Percentiles rank a stretch among this genome's conserved stretches.
Conservation (phyloP, 35 echinoderm and acorn worm species). For the Hemicentrotus pulcherrimus region DNA sequence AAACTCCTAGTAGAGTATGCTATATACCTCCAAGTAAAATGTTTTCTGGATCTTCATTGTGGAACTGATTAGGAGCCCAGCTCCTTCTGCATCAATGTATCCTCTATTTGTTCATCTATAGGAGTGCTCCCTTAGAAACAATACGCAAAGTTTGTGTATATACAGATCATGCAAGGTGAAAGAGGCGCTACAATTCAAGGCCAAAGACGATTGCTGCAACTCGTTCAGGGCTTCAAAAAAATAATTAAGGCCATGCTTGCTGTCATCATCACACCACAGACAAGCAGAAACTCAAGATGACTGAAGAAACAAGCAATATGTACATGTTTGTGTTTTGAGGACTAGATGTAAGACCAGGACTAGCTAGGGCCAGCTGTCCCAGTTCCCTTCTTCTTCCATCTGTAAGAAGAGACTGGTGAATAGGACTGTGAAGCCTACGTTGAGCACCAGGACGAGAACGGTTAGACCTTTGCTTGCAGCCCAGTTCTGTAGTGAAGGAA, state of each 20-base stretch:
- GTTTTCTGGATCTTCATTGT: background rate
- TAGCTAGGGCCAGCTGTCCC: slow-evolving; percentile 42
- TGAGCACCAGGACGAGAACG: slow-evolving; percentile 87
- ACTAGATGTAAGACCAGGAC: background rate
- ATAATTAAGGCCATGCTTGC: slow-evolving; percentile 1
- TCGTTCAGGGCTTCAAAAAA: background rate
- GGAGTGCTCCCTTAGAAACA: background rate
- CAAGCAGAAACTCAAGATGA: background rate
- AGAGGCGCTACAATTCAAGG: background rate
- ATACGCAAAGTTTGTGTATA: background rate
- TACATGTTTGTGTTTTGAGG: background rate
- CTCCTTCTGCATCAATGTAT: background rate
- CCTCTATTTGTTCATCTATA: background rate
- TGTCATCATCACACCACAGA: background rate
- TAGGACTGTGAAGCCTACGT: slow-evolving; percentile 90
- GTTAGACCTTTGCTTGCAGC: slow-evolving; percentile 89
- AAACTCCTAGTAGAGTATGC: background rate
- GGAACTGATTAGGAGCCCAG: background rate
- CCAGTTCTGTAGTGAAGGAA: slow-evolving; percentile 69
- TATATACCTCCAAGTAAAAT: slow-evolving; percentile 2
- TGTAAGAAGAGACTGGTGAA: slow-evolving; percentile 95
- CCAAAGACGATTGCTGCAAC: background rate
- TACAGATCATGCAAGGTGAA: slow-evolving; percentile 17
- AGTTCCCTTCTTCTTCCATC: slow-evolving; percentile 84
- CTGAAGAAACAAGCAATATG: background rate